A percentile compares a stretch with the other conserved stretches of the same genome.
Evolutionary conservation across 2,888 invertebrate genomes (phyloP).

Genomic region (Catocala fraxini): DNA sequence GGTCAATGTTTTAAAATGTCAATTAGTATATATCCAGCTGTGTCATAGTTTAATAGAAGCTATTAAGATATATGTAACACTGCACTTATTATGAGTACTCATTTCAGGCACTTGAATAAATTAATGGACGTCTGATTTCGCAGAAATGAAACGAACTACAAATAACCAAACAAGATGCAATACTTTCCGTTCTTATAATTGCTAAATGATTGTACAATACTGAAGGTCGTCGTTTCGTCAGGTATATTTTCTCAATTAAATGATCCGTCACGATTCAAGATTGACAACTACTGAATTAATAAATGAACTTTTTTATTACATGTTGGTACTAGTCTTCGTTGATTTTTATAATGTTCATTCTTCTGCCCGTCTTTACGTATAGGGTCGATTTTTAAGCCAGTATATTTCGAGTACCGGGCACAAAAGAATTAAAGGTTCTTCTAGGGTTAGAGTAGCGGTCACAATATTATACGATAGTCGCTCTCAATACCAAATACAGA

Average conservation of each 20-base stretch:
- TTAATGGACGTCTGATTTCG: slow-evolving; percentile 3
- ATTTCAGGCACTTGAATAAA: not conserved
- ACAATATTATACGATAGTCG: too few species aligned
- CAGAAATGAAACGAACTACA: slow-evolving; percentile 5
- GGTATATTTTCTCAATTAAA: slow-evolving; percentile 59
- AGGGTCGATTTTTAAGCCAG: too few species aligned
- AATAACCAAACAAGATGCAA: slow-evolving; percentile 24
- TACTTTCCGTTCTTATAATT: slow-evolving; percentile 38
- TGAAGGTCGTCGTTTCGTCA: slow-evolving; percentile 69
- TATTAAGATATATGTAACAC: slow-evolving; percentile 5
- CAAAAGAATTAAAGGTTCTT: too few species aligned
- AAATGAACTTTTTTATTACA: too few species aligned
- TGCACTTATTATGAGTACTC: not conserved
- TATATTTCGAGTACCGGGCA: too few species aligned
- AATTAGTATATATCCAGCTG: not conserved
- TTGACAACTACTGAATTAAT: slow-evolving; percentile 10
- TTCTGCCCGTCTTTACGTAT: too few species aligned
- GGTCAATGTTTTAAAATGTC: slow-evolving; percentile 9
- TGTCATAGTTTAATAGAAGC: not conserved
- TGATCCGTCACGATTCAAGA: slow-evolving; percentile 56
- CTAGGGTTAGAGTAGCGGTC: too few species aligned
- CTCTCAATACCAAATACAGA: too few species aligned
- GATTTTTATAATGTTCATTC: too few species aligned
- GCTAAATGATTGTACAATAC: slow-evolving; percentile 41
- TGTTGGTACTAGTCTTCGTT: too few species aligned